Conservation (phyloP, 2,797 vertebrate species). For the Huso huso region DNA sequence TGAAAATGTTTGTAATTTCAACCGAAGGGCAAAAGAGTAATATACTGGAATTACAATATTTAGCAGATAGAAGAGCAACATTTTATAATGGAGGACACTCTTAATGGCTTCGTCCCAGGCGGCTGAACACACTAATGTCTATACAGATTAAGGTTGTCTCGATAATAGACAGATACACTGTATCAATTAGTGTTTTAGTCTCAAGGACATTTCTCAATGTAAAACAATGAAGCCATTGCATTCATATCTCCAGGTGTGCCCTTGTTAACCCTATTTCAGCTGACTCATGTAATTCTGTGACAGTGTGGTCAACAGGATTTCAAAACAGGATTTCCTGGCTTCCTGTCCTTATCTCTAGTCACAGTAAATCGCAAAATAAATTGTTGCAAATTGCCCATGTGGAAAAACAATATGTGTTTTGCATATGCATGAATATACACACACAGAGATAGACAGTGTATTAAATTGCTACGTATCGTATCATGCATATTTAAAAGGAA, state of each 20-base stretch:
- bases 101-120: background rate
- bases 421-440: no score
- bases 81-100: background rate
- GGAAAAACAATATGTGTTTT: no score
- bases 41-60: constrained; percentile 5
- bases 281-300: background rate
- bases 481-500: no score
- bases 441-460: no score
- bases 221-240: no score
- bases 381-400: background rate
- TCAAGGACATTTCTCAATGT: no score
- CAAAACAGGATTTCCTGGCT: background rate
- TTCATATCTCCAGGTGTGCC: background rate
- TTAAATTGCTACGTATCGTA: no score
- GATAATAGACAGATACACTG: no score
- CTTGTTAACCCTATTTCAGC: background rate
- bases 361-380: background rate
- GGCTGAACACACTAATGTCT: no score
- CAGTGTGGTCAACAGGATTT: background rate
- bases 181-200: no score
- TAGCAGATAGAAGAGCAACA: background rate
- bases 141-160: no score
- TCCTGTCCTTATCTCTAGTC: background rate
- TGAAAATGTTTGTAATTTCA: no score
- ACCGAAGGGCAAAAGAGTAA: background rate